These are phyloP conservation scores for Ectobius pallidus DNA, from an alignment of 2,888 invertebrate species.

Conservation along the genomic window DNA sequence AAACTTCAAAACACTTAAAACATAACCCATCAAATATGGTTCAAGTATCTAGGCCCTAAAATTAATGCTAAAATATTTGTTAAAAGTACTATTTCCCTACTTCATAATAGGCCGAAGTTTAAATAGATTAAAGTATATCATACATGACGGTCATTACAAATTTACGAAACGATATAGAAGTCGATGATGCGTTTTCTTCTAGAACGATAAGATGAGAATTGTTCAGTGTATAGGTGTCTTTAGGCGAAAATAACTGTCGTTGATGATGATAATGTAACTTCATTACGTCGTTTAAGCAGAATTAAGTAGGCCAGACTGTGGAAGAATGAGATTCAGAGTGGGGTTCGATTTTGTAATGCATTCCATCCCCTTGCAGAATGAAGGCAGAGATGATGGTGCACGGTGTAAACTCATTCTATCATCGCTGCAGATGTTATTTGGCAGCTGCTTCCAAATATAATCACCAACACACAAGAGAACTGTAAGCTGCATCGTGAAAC, in stretches of 20 bases:
- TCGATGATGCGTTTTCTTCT: not conserved
- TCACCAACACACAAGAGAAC: not conserved
- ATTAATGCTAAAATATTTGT: not conserved
- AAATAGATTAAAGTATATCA: constrained; percentile 5
- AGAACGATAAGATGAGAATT: too few species aligned
- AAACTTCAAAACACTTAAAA: not conserved
- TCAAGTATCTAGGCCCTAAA: constrained; percentile 12
- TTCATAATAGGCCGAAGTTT: not conserved
- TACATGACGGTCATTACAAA: not conserved
- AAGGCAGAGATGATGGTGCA: not conserved
- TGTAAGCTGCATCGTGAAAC: not conserved
- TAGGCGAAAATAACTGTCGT: constrained; percentile 11
- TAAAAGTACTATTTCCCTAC: not conserved
- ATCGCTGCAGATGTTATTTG: not conserved
- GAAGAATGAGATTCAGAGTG: not conserved
- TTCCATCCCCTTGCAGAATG: not conserved
- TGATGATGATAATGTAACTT: not conserved
- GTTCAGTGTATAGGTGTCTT: not conserved
- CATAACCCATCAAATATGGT: not conserved
- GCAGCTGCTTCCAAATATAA: not conserved
- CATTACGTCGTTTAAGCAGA: not conserved
- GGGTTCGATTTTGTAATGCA: not conserved
- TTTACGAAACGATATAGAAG: not conserved
- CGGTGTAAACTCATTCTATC: not conserved
- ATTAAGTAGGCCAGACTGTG: not conserved